Evolutionary conservation across 2,888 invertebrate species (phyloP).

Genomic region (Bombyx huttoni): DNA sequence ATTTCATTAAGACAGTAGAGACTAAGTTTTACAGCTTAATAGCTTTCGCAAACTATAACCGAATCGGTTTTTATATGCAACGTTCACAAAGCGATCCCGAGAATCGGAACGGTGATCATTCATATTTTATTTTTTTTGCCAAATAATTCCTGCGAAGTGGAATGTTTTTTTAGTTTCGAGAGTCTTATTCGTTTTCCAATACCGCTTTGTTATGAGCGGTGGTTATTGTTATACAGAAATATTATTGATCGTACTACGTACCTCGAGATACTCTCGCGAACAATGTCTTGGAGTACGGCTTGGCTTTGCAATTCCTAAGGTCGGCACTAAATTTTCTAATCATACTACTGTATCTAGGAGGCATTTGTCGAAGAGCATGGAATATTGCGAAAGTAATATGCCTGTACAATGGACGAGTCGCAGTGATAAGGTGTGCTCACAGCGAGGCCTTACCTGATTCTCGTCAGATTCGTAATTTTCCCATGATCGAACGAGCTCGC

Average conservation of each 20-base stretch:
- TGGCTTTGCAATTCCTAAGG: slow-evolving; percentile 14
- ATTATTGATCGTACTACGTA: slow-evolving; percentile 12
- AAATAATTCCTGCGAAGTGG: slow-evolving; percentile 49
- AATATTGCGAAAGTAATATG: slow-evolving; percentile 49
- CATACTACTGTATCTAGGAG: slow-evolving; percentile 40
- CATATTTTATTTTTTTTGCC: slow-evolving; percentile 25
- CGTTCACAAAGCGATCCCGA: slow-evolving; percentile 35
- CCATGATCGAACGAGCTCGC: slow-evolving; percentile 47
- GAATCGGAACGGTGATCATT: slow-evolving; percentile 16
- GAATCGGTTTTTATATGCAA: slow-evolving; percentile 53
- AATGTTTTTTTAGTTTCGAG: slow-evolving; percentile 32
- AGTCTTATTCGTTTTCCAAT: slow-evolving; percentile 20
- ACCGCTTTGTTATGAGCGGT: slow-evolving; percentile 13
- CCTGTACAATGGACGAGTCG: slow-evolving; percentile 37
- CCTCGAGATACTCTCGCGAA: background rate
- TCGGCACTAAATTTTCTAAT: slow-evolving; percentile 42
- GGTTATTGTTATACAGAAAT: slow-evolving; percentile 16
- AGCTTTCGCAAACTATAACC: slow-evolving; percentile 64
- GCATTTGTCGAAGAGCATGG: slow-evolving; percentile 44
- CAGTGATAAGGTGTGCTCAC: slow-evolving; percentile 34
- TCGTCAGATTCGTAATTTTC: slow-evolving; percentile 45
- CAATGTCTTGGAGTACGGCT: slow-evolving; percentile 1
- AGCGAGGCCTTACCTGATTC: slow-evolving; percentile 26
- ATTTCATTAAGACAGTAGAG: slow-evolving; percentile 59
- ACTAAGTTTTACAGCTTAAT: slow-evolving; percentile 66